phyloP scores from a whole-genome alignment of 2,797 vertebrate genomes.

The Protonibea diacanthus region DNA sequence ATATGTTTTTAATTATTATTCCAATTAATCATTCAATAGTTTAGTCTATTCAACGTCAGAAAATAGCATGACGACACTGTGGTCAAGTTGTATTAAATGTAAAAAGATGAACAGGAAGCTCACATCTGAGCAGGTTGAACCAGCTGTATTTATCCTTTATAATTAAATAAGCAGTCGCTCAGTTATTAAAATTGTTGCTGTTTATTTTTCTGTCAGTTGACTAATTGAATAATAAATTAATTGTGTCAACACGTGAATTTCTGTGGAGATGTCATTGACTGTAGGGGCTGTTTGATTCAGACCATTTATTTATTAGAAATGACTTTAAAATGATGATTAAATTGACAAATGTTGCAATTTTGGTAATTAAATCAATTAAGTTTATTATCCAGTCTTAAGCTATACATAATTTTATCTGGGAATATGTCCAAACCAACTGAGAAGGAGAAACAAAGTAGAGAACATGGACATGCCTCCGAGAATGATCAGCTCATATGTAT shows the following conservation, averaged over 20 bases:
- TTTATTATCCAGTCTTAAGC: not conserved
- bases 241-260: not conserved
- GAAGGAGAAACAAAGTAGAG: not conserved
- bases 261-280: not conserved
- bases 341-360: not conserved
- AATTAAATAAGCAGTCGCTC: too few species aligned
- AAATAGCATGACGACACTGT: too few species aligned
- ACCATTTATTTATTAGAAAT: not conserved
- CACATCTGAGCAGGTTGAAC: not conserved
- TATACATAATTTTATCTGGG: not conserved
- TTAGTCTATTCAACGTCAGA: too few species aligned
- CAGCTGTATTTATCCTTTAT: not conserved
- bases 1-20: too few species aligned
- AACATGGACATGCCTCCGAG: not conserved
- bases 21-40: too few species aligned
- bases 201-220: not conserved
- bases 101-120: not conserved
- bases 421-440: not conserved
- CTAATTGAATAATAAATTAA: not conserved
- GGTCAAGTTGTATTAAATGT: too few species aligned
- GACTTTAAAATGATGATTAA: not conserved
- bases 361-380: not conserved
- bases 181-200: not conserved
- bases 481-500: slow-evolving; percentile 2
- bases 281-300: not conserved